Base-by-base conservation (phyloP, 2,113 vertebrate genomes). In the Puffinus mauretanicus region DNA sequence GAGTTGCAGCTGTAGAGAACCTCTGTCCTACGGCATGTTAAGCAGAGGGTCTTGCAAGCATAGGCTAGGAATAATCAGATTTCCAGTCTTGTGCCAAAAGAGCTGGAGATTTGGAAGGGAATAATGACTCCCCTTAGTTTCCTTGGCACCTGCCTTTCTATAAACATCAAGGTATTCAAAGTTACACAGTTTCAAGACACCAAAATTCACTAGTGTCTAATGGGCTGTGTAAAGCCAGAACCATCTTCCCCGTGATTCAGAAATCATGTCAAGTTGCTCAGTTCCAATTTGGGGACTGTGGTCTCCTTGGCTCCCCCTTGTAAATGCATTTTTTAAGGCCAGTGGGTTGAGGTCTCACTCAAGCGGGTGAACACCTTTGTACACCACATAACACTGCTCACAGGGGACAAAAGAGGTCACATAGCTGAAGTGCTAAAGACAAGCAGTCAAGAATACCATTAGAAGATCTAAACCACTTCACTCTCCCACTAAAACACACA, bases 191-290 rank as follows among this genome's bases (percentile, higher is more conserved):
- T 62, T 67, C 13, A n/a, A 47, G 29, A 54, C 18, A 13, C 3
- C 27, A 34, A 21, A 66, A 62, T 11, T 57, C 22, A 21, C 16
- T 29, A 34, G 46, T 2, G 7, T n/a, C 42, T 42, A 3, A 49
- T 38, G 42, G 46, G 3, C 11, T 38, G 34, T 32, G 34, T 6
- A 64, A 54, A 64, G 47, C 12, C 38, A 71, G 46, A 76, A 20
- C 16, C 7, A 4, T 0, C 2, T 25, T 66, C 22, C 24, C 18
- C 7, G 3, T 0, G 10, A 61, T 2, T 9, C 36, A 67, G 46
- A 75, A 73, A 36, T 25, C 20, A 1, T 0, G 2, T 9, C 25
- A 5, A 0, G 3, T 4, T 34, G 12, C 27, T 73, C 60, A 9
- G 12, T 18, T 61, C 22, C n/a, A 27, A 1, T 14, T 0, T 25